phyloP scores from a whole-genome alignment of 2,113 vertebrate genomes.

The Oryzias curvinotus region DNA sequence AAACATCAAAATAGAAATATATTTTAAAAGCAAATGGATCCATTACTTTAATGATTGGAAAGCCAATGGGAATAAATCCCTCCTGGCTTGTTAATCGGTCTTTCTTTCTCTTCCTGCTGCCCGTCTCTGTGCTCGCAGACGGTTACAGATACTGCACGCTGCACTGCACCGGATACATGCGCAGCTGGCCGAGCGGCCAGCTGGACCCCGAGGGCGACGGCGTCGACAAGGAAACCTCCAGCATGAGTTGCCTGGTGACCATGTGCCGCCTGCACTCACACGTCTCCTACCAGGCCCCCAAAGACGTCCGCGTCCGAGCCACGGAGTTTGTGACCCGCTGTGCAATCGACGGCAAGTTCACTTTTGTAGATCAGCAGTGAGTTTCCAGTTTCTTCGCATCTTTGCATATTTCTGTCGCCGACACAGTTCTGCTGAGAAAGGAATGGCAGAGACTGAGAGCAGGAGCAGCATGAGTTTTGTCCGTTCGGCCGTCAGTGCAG shows the following conservation, averaged over 20 bases:
- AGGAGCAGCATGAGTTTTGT: background rate
- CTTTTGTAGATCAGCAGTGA: conserved; percentile 90
- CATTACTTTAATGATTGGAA: no score
- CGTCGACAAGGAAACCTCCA: conserved; percentile 74
- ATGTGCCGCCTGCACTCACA: conserved; percentile 84
- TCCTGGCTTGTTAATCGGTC: no score
- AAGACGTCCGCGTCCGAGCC: conserved; percentile 81
- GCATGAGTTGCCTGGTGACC: conserved; percentile 85
- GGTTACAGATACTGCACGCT: conserved; percentile 84
- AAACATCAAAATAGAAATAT: no score
- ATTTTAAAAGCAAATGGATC: no score
- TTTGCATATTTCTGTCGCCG: background rate
- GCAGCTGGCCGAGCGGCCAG: conserved; percentile 83
- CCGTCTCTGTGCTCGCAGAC: conserved; percentile 67
- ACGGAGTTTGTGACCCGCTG: conserved; percentile 86
- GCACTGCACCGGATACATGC: conserved; percentile 90
- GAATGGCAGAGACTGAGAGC: conserved; percentile 24
- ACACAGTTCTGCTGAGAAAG: conserved; percentile 33
- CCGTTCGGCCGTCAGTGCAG: conserved; percentile 16
- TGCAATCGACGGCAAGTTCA: conserved; percentile 90
- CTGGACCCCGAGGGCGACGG: conserved; percentile 79
- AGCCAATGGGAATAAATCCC: no score
- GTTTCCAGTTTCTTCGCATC: conserved; percentile 24
- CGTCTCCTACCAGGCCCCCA: conserved; percentile 72
- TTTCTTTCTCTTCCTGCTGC: background rate